Percentiles rank a stretch among this genome's conserved stretches.
phyloP scores from a whole-genome alignment of 2,888 invertebrate genomes.

The Polyommatus icarus region DNA sequence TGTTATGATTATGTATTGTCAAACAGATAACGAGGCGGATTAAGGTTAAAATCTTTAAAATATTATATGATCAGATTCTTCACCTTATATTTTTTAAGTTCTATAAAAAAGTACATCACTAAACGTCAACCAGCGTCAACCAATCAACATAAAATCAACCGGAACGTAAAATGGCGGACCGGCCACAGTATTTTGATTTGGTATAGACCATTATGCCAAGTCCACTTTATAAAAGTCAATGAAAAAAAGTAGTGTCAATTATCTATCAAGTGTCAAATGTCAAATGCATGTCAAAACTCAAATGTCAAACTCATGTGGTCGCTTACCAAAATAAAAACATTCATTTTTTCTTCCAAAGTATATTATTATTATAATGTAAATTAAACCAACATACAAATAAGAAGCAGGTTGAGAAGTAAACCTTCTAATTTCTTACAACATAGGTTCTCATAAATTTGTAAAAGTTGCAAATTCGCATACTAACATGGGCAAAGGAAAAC shows the following conservation, averaged over 20 bases:
- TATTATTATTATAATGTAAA: not conserved
- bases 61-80: too few species aligned
- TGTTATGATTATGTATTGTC: too few species aligned
- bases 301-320: slow-evolving; percentile 14
- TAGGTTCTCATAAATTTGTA: not conserved
- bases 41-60: too few species aligned
- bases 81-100: too few species aligned
- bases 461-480: not conserved
- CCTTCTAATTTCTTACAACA: not conserved
- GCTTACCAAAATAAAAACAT: not conserved
- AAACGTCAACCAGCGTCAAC: too few species aligned
- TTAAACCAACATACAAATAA: not conserved
- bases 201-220: too few species aligned
- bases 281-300: slow-evolving; percentile 11
- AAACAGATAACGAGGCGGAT: too few species aligned
- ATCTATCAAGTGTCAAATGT: not conserved
- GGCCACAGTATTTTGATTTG: too few species aligned
- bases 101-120: too few species aligned
- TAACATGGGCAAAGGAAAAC: slow-evolving; percentile 60
- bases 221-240: too few species aligned
- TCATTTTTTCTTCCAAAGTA: not conserved
- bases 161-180: too few species aligned
- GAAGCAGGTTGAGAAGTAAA: not conserved
- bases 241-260: not conserved
- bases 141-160: too few species aligned